Conservation (phyloP, 92 coral and sea anemone species). For the Scolanthus callimorphus region DNA sequence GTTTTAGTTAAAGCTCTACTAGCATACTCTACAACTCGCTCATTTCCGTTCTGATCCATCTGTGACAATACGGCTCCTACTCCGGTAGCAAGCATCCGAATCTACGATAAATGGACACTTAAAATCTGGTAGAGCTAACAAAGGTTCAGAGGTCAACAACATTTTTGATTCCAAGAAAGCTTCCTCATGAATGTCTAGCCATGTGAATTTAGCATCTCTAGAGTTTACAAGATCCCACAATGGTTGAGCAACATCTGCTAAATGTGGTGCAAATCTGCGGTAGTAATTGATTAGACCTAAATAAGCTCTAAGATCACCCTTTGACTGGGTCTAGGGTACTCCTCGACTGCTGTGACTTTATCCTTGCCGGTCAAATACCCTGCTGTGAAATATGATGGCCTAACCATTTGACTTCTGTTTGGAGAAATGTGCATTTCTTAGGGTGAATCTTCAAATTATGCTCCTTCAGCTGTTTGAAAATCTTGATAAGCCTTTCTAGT, state of each 20-base stretch:
- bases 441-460: constrained; percentile 10
- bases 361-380: constrained; percentile 21
- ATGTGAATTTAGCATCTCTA: constrained; percentile 10
- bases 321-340: constrained; percentile 8
- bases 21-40: constrained; percentile 30
- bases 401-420: constrained; percentile 12
- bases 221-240: constrained; percentile 21
- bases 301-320: constrained; percentile 21
- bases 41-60: constrained; percentile 12
- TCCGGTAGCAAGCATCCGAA: constrained; percentile 2
- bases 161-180: constrained; percentile 13
- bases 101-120: constrained; percentile 13
- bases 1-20: constrained; percentile 33
- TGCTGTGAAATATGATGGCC: constrained; percentile 13
- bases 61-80: constrained; percentile 28
- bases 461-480: background rate
- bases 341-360: constrained; percentile 4
- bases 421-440: constrained; percentile 4
- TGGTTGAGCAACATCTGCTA: background rate
- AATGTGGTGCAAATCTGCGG: constrained; percentile 14
- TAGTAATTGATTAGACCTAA: constrained; percentile 29
- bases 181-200: constrained; percentile 16
- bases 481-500: constrained; percentile 1
- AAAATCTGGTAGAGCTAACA: constrained; percentile 7
- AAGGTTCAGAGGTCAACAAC: constrained; percentile 5